Evolutionary conservation across 2,888 invertebrate species (phyloP).

Genomic region (Asteroscopus sphinx): DNA sequence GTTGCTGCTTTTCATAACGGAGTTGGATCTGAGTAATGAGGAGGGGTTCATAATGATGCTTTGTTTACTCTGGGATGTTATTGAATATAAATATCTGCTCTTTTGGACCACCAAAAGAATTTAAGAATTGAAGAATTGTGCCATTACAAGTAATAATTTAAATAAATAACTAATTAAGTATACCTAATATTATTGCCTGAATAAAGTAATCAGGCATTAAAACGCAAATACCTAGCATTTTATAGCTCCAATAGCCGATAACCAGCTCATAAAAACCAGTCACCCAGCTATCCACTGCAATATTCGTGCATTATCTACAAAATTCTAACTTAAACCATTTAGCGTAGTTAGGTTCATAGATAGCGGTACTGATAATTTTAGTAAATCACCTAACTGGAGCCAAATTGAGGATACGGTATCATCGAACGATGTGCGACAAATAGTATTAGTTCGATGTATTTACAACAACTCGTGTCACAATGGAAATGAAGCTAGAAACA

Average conservation of each 20-base stretch:
- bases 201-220: no score
- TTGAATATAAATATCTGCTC: no score
- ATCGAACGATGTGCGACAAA: slow-evolving; percentile 51
- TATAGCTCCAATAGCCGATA: slow-evolving; percentile 4
- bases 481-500: no score
- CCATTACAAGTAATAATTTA: no score
- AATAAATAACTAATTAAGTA: no score
- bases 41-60: slow-evolving; percentile 43
- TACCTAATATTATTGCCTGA: no score
- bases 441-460: slow-evolving; percentile 45
- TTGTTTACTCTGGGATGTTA: slow-evolving; percentile 36
- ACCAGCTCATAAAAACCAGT: slow-evolving; percentile 8
- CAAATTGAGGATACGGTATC: slow-evolving; percentile 51
- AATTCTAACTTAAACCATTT: slow-evolving; percentile 51
- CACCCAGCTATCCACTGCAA: slow-evolving; percentile 19
- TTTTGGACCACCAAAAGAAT: no score
- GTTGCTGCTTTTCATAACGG: slow-evolving; percentile 68
- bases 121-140: no score
- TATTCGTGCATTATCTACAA: slow-evolving; percentile 37
- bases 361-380: slow-evolving; percentile 51
- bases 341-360: slow-evolving; percentile 47
- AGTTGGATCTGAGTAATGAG: slow-evolving; percentile 68
- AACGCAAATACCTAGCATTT: no score
- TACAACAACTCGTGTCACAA: slow-evolving; percentile 26
- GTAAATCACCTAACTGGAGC: slow-evolving; percentile 57